Conservation (phyloP, 1,140 invertebrate species). For the Coenobita brevimanus region DNA sequence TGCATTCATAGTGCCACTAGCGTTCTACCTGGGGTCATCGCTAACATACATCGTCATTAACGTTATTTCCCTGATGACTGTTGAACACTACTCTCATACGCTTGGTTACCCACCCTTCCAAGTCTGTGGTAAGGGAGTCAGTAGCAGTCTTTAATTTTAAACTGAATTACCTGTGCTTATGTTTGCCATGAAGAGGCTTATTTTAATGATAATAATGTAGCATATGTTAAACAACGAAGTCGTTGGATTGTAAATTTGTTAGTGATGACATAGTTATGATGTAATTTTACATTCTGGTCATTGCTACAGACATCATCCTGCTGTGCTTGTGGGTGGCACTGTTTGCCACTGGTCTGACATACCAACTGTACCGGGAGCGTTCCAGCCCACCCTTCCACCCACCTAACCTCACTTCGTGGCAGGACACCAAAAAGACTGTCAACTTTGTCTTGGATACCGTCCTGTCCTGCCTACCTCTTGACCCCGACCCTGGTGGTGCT, state of each 20-base stretch:
- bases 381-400: slow-evolving; percentile 78
- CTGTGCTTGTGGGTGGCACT: slow-evolving; percentile 76
- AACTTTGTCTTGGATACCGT: slow-evolving; percentile 55
- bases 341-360: slow-evolving; percentile 74
- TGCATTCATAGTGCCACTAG: slow-evolving; percentile 78
- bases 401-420: slow-evolving; percentile 66
- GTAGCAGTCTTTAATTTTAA: not conserved
- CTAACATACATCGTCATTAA: slow-evolving; percentile 84
- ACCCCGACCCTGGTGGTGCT: slow-evolving; percentile 40
- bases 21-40: slow-evolving; percentile 79
- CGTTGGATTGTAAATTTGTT: not conserved
- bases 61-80: slow-evolving; percentile 77
- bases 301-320: slow-evolving; percentile 77
- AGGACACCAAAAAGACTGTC: slow-evolving; percentile 14
- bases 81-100: slow-evolving; percentile 78
- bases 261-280: not conserved
- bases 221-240: not conserved
- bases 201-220: too few relatives aligned
- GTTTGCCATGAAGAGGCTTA: too few relatives aligned
- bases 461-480: slow-evolving; percentile 38
- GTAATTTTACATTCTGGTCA: slow-evolving; percentile 70
- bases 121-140: slow-evolving; percentile 76
- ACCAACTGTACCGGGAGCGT: slow-evolving; percentile 76
- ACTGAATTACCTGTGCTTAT: too few relatives aligned
- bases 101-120: slow-evolving; percentile 79